Base-by-base conservation (phyloP, 1,140 invertebrate species). In the Eurosta solidaginis region DNA sequence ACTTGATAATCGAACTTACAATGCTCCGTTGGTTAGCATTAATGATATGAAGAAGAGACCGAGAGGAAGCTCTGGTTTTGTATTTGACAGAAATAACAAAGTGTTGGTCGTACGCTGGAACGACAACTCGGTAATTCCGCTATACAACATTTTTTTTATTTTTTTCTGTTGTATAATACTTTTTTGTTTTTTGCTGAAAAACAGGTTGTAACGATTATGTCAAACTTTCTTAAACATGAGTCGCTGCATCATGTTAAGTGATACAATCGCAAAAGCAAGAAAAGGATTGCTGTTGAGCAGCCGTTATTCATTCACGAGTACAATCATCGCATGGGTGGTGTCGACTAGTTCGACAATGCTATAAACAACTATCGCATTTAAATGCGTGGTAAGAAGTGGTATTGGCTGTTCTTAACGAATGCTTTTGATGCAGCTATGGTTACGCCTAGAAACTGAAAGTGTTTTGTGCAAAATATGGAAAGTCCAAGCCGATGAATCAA, bases 331-430 rank as follows among this genome's bases (percentile, higher is more conserved):
- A 78, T 78, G n/a, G n/a, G n/a, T n/a, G n/a, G n/a, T n/a, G n/a
- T n/a, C n/a, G n/a, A n/a, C n/a, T n/a, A n/a, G n/a, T n/a, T n/a
- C n/a, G n/a, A n/a, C n/a, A n/a, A n/a, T n/a, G n/a, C n/a, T n/a
- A n/a, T n/a, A n/a, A n/a, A n/a, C n/a, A n/a, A n/a, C n/a, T n/a
- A n/a, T n/a, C n/a, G n/a, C n/a, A n/a, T n/a, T n/a, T n/a, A n/a
- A n/a, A n/a, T n/a, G n/a, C n/a, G n/a, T n/a, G n/a, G n/a, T n/a
- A n/a, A n/a, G n/a, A n/a, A n/a, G n/a, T n/a, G 77, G 76, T 59
- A 45, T 36, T 77, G 76, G 76, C 54, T 49, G 36, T 36, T 82
- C 1, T 49, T 82, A 10, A 80, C 80, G 29, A 78, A 74, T 77
- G 27, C 80, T 36, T 75, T 81, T 47, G 78, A 81, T 73, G 45